phyloP scores from a whole-genome alignment of 2,797 vertebrate species.

The Halcyon leucocephala region DNA sequence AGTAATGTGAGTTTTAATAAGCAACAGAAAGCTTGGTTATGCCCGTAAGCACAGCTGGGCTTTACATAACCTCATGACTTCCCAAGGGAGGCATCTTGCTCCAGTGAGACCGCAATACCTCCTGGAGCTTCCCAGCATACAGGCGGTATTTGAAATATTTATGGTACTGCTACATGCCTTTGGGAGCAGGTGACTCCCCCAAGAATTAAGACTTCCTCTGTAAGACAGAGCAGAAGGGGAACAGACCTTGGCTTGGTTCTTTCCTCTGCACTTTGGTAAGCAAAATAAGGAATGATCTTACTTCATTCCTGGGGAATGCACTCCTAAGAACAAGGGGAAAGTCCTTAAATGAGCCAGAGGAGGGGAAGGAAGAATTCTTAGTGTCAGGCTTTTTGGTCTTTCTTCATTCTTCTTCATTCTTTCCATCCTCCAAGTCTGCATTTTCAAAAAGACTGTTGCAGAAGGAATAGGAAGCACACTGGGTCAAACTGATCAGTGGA shows the following conservation, averaged over 20 bases:
- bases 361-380: not conserved
- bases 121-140: not conserved
- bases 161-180: conserved; percentile 4
- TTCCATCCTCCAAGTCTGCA: not conserved
- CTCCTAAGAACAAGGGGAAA: not conserved
- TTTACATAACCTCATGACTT: not conserved
- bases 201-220: conserved; percentile 32
- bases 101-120: conserved; percentile 3
- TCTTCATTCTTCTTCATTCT: not conserved
- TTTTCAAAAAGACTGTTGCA: not conserved
- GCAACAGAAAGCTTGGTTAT: conserved; percentile 5
- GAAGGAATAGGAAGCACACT: not conserved
- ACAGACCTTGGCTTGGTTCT: conserved; percentile 2
- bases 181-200: not conserved
- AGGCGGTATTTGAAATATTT: conserved; percentile 35
- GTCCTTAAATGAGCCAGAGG: not conserved
- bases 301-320: conserved; percentile 33
- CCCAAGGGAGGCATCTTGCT: not conserved
- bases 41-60: not conserved
- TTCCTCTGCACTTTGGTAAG: conserved; percentile 26
- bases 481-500: not conserved
- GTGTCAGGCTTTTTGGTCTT: not conserved
- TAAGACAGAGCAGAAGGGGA: not conserved
- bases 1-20: conserved; percentile 50
- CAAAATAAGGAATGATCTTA: conserved; percentile 26